Evolutionary conservation across 2,113 vertebrate genomes (phyloP).

Genomic region (Desmodus rotundus): DNA sequence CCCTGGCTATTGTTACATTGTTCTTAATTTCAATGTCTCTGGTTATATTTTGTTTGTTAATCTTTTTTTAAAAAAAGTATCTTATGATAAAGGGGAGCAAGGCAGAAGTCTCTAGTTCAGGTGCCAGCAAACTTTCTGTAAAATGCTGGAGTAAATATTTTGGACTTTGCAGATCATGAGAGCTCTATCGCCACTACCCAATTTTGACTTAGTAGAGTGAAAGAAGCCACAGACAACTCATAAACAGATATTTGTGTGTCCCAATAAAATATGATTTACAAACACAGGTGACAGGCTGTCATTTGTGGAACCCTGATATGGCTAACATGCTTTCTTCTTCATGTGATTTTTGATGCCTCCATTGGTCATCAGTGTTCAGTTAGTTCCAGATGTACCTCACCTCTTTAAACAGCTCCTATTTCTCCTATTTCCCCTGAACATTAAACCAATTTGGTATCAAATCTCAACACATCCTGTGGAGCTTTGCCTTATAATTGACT

Average conservation of each 20-base stretch:
- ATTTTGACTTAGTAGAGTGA: not conserved
- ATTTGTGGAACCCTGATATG: not conserved
- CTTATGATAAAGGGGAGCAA: not conserved
- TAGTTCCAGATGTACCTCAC: not conserved
- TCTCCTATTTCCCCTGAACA: not conserved
- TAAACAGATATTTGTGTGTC: not conserved
- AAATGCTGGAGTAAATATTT: not conserved
- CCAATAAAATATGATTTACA: not conserved
- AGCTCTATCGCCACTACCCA: not conserved
- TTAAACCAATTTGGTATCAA: not conserved
- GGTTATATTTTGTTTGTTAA: too few relatives aligned
- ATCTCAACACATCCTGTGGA: not conserved
- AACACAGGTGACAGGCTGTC: not conserved
- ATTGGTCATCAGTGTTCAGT: not conserved
- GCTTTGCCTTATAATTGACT: not conserved
- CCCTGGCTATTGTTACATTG: too few relatives aligned
- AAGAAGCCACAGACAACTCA: not conserved
- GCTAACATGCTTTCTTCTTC: not conserved
- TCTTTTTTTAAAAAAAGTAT: not conserved
- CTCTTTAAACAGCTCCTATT: not conserved
- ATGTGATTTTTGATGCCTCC: not conserved
- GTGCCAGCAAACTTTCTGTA: not conserved
- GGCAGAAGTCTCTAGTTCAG: not conserved
- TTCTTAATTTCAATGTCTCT: too few relatives aligned
- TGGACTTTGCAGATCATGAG: not conserved